These are phyloP conservation scores for Chloroceryle inda DNA, from an alignment of 2,797 vertebrate species.

Conservation along the genomic window DNA sequence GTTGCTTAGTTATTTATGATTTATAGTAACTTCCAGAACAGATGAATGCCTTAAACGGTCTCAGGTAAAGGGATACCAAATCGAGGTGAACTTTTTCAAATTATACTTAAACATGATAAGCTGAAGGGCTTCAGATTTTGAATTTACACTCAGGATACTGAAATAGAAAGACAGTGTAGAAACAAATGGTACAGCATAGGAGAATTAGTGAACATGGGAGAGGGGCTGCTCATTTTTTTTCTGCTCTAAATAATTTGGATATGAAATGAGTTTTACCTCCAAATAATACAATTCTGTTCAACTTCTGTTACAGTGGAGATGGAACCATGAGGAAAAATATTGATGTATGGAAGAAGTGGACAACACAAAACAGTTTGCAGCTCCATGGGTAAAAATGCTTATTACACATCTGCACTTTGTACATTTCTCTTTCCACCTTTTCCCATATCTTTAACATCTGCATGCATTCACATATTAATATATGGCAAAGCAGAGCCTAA, in stretches of 20 bases:
- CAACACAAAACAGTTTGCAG: slow-evolving; percentile 94
- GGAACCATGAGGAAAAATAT: slow-evolving; percentile 99
- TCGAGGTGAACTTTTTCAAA: background rate
- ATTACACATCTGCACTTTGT: background rate
- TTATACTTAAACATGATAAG: background rate
- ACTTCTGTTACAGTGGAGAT: slow-evolving; percentile 87
- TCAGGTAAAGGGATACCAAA: background rate
- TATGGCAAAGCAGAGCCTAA: background rate
- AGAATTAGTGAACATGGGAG: background rate
- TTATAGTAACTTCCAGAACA: background rate
- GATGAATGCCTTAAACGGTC: background rate
- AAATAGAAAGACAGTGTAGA: background rate
- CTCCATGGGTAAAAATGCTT: slow-evolving; percentile 90
- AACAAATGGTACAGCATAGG: background rate
- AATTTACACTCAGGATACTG: background rate
- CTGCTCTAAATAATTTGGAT: background rate
- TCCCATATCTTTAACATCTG: background rate
- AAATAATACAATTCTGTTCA: background rate
- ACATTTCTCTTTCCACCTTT: background rate
- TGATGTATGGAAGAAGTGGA: slow-evolving; percentile 99
- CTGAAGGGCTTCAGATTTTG: background rate
- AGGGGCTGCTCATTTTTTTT: background rate
- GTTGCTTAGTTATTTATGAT: background rate
- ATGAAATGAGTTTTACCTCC: background rate
- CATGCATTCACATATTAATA: background rate